phyloP scores from a whole-genome alignment of 2,113 vertebrate species.

The Ptyas mucosa region DNA sequence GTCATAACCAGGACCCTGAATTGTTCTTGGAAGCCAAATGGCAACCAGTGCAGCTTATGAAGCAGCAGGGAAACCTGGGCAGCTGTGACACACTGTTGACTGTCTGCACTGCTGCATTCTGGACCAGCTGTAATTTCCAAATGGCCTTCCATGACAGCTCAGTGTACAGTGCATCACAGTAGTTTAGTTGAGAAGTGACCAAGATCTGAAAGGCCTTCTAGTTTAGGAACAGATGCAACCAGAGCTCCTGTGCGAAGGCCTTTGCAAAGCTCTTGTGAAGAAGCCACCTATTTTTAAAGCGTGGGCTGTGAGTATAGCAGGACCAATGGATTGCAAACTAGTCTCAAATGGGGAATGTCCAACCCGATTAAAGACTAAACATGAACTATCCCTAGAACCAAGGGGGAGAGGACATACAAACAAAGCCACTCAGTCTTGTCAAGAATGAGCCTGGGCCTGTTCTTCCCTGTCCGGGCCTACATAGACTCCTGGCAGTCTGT shows the following conservation, averaged over 20 bases:
- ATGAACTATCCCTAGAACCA: neutral
- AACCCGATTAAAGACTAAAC: neutral
- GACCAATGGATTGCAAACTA: neutral
- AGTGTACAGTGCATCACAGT: neutral
- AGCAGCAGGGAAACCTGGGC: neutral
- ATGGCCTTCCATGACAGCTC: neutral
- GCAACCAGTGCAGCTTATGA: neutral
- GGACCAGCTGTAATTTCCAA: neutral
- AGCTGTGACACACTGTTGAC: neutral
- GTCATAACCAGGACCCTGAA: neutral
- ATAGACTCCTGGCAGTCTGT: neutral
- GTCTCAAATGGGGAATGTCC: neutral
- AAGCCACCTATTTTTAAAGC: neutral
- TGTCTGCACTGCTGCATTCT: neutral
- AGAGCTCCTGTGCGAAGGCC: neutral
- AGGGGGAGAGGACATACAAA: neutral
- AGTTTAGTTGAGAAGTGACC: neutral
- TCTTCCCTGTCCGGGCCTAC: neutral
- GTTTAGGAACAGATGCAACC: neutral
- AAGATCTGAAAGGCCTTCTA: neutral
- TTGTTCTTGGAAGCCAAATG: neutral
- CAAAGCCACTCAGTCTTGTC: neutral
- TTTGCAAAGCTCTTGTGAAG: neutral
- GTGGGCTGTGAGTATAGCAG: neutral
- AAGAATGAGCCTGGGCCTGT: neutral